These are phyloP conservation scores for Colletes collaris DNA, from an alignment of 2,888 invertebrate genomes.

Conservation along the genomic window DNA sequence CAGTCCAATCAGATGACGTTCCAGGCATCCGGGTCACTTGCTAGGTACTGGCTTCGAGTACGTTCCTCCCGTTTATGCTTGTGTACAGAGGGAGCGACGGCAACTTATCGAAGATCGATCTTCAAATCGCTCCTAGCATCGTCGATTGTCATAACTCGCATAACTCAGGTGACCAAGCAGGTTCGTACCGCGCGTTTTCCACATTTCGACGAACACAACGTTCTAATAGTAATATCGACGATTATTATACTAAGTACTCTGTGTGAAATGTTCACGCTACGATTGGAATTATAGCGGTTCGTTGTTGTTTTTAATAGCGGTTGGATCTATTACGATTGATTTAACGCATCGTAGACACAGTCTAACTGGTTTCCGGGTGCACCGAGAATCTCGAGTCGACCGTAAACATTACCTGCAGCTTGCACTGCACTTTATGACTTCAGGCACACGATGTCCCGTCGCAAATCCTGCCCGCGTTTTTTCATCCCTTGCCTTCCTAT, in stretches of 20 bases:
- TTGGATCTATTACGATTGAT: slow-evolving; percentile 39
- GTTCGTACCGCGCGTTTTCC: neutral
- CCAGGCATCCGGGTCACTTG: slow-evolving; percentile 71
- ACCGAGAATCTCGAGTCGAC: slow-evolving; percentile 41
- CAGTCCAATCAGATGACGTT: slow-evolving; percentile 73
- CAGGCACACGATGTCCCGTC: slow-evolving; percentile 25
- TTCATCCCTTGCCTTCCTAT: neutral
- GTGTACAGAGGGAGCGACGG: slow-evolving; percentile 8
- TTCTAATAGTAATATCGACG: too few species aligned
- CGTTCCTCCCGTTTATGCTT: slow-evolving; percentile 9
- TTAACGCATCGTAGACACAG: slow-evolving; percentile 35
- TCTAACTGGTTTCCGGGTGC: slow-evolving; percentile 36
- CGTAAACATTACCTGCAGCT: slow-evolving; percentile 46
- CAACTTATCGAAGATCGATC: slow-evolving; percentile 50
- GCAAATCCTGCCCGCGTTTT: slow-evolving; percentile 27
- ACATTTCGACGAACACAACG: neutral
- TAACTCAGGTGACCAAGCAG: slow-evolving; percentile 4
- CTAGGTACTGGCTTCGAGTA: slow-evolving; percentile 34
- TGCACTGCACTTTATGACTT: slow-evolving; percentile 40
- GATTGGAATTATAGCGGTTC: slow-evolving; percentile 13
- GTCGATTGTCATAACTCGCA: slow-evolving; percentile 37
- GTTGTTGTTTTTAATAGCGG: slow-evolving; percentile 41
- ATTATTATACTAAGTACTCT: too few species aligned
- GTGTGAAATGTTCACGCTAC: slow-evolving; percentile 7
- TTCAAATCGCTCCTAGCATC: slow-evolving; percentile 36